These are phyloP conservation scores for Muntiacus muntjak DNA, from an alignment of 2,113 vertebrate genomes.

Conservation along the genomic window DNA sequence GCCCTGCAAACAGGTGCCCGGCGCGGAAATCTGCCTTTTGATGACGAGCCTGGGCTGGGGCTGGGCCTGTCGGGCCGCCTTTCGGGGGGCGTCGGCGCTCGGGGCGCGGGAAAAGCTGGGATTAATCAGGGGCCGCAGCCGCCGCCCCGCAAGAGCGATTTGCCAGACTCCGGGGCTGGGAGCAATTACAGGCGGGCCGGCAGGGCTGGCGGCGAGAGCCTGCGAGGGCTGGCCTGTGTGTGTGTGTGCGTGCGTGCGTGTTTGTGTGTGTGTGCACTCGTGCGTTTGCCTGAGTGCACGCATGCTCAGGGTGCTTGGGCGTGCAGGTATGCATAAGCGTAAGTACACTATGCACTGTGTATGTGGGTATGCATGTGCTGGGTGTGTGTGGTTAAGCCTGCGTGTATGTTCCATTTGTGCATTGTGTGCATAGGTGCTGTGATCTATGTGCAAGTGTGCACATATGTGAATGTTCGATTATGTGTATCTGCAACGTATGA, in stretches of 20 bases:
- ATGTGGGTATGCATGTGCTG: not conserved
- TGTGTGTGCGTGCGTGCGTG: not conserved
- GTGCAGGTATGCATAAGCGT: not conserved
- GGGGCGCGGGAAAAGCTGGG: conserved; percentile 78
- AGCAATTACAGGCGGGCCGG: conserved; percentile 69
- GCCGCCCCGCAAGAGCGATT: conserved; percentile 77
- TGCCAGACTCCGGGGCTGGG: conserved; percentile 72
- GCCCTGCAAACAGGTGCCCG: conserved; percentile 86
- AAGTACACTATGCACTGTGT: accelerated
- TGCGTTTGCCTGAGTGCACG: not conserved
- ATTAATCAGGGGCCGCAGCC: conserved; percentile 89
- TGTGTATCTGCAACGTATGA: too few species aligned
- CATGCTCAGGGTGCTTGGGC: not conserved
- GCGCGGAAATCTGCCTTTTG: conserved; percentile 86
- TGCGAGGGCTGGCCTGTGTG: not conserved
- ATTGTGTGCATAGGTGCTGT: not conserved
- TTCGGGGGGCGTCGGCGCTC: not conserved
- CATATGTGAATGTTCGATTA: not conserved
- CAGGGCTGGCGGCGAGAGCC: not conserved
- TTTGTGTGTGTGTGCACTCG: not conserved
- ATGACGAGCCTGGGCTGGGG: conserved; percentile 81
- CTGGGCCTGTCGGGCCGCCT: conserved; percentile 71
- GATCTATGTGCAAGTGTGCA: not conserved
- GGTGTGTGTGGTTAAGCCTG: not conserved
- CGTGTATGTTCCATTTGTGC: accelerated